Percentiles rank a stretch among this genome's conserved stretches.
Evolutionary conservation across 2,113 vertebrate species (phyloP).

Genomic region (Phasianus colchicus): DNA sequence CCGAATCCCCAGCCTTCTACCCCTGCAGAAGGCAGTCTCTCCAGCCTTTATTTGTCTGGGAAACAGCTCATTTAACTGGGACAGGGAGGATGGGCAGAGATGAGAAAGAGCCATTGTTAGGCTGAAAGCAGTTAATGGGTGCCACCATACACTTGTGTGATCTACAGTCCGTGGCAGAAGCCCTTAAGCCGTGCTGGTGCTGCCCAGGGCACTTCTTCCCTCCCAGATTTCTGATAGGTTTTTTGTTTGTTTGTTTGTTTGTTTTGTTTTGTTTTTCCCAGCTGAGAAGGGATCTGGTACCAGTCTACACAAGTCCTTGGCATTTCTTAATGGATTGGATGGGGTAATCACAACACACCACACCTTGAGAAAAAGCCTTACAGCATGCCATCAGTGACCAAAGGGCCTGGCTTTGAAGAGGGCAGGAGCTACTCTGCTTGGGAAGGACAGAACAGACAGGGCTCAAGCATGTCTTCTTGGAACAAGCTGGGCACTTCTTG

Average conservation of each 20-base stretch:
- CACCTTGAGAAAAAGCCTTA: neutral
- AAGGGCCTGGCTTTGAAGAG: neutral
- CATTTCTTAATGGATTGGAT: neutral
- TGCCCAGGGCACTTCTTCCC: neutral
- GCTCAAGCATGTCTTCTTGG: neutral
- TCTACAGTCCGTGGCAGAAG: neutral
- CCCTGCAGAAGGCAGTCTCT: neutral
- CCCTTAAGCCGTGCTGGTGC: neutral
- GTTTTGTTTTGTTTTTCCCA: neutral
- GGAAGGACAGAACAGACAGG: neutral
- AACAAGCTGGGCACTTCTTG: neutral
- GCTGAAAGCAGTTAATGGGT: conserved; percentile 53
- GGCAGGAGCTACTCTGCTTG: neutral
- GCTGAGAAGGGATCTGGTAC: neutral
- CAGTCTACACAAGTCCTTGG: neutral
- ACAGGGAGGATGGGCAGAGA: conserved; percentile 52
- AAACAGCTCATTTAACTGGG: conserved; percentile 64
- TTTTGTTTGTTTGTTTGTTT: neutral
- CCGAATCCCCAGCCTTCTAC: neutral
- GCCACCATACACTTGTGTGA: conserved; percentile 40
- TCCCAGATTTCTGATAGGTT: neutral
- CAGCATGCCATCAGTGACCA: accelerated
- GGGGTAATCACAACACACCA: neutral
- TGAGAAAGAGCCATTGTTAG: conserved; percentile 62
- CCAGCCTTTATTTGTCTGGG: conserved; percentile 54